phyloP scores from a whole-genome alignment of 2,888 invertebrate species.

The Dasypolia templi region DNA sequence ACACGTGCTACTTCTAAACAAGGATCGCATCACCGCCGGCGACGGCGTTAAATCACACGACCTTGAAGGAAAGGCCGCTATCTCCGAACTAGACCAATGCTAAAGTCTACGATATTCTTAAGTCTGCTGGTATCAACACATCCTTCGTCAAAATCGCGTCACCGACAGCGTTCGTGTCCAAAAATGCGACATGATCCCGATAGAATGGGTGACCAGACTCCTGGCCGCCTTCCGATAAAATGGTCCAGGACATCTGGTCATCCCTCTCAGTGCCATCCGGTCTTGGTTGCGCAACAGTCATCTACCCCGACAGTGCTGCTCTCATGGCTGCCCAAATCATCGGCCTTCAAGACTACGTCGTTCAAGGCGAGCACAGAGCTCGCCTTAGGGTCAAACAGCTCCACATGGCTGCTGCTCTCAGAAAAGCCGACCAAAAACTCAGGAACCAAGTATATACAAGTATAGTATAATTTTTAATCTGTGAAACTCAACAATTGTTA shows the following conservation, averaged over 20 bases:
- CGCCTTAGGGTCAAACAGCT: conserved; percentile 95
- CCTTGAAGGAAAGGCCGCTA: conserved; percentile 97
- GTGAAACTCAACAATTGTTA: conserved; percentile 42
- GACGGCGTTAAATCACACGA: conserved; percentile 98
- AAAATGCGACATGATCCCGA: conserved; percentile 99
- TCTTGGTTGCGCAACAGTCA: conserved; percentile 97
- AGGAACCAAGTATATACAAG: conserved; percentile 77
- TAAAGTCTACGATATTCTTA: conserved; percentile 96
- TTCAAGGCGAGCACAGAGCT: too few relatives aligned
- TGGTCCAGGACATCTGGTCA: conserved; percentile 96
- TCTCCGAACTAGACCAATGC: conserved; percentile 98
- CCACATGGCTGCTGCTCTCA: conserved; percentile 93
- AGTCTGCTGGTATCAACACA: conserved; percentile 95
- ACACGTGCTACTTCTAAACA: conserved; percentile 95
- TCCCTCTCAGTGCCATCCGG: conserved; percentile 98
- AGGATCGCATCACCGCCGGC: conserved; percentile 99
- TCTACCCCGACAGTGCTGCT: conserved; percentile 98
- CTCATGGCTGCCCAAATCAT: conserved; percentile 98
- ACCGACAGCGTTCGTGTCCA: conserved; percentile 96
- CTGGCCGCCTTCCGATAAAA: conserved; percentile 94
- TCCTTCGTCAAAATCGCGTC: conserved; percentile 94
- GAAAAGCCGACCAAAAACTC: conserved; percentile 92
- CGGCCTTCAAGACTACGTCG: conserved; percentile 95
- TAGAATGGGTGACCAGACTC: conserved; percentile 99
- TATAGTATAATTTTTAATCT: conserved; percentile 19